Evolutionary conservation across 2,797 vertebrate genomes (phyloP).

Genomic region (Adelosebastes latens): DNA sequence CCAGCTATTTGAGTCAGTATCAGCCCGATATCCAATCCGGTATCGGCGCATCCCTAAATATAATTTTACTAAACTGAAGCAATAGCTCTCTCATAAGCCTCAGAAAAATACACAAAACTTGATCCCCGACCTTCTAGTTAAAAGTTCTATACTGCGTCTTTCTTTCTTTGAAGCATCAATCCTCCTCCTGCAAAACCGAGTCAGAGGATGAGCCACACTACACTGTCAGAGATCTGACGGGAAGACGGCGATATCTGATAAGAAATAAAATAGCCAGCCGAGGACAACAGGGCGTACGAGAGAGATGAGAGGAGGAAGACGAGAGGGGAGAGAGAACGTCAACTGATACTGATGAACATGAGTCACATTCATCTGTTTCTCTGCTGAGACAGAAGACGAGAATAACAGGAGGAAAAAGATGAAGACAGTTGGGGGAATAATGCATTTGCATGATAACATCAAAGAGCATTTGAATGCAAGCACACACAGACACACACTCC

Average conservation of each 20-base stretch:
- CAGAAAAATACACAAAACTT: background rate
- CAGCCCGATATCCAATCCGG: too few species aligned
- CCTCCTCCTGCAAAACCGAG: slow-evolving; percentile 2
- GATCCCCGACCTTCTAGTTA: background rate
- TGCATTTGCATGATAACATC: slow-evolving; percentile 62
- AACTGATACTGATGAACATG: slow-evolving; percentile 55
- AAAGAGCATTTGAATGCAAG: slow-evolving; percentile 38
- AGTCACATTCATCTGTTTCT: slow-evolving; percentile 49
- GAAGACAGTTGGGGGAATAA: slow-evolving; percentile 40
- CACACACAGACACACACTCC: slow-evolving; percentile 12
- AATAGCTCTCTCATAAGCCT: background rate
- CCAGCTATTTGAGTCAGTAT: too few species aligned
- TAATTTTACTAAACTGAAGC: background rate
- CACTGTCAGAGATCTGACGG: slow-evolving; percentile 24
- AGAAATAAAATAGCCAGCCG: slow-evolving; percentile 42
- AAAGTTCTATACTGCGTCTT: background rate
- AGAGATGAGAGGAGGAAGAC: slow-evolving; percentile 41
- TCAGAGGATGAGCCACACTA: slow-evolving; percentile 24
- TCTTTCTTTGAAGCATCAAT: slow-evolving; percentile 9
- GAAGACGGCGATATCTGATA: slow-evolving; percentile 42
- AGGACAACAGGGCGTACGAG: slow-evolving; percentile 45
- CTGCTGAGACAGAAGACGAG: slow-evolving; percentile 28
- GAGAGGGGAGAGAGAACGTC: slow-evolving; percentile 36
- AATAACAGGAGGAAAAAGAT: slow-evolving; percentile 39
- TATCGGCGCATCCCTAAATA: background rate